Evolutionary conservation across 2,888 invertebrate species (phyloP).

Genomic region (Acanthosepion esculentum): DNA sequence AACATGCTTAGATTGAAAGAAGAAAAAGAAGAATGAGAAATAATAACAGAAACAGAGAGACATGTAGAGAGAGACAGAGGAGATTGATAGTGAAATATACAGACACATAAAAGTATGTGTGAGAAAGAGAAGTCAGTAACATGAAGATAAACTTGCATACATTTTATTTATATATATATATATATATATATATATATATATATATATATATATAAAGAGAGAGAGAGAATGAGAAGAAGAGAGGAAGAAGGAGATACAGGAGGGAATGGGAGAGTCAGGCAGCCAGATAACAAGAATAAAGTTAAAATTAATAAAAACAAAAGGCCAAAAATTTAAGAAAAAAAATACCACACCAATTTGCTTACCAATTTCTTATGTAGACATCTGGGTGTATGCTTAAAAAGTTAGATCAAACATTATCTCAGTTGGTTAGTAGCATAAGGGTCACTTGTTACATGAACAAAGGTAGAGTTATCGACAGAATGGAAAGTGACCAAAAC

Average conservation of each 20-base stretch:
- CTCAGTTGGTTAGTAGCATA: not conserved
- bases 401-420: conserved; percentile 8
- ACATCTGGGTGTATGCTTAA: conserved; percentile 33
- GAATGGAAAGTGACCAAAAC: conserved; percentile 14
- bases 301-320: not conserved
- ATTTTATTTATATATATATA: too few species aligned
- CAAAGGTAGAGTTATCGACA: not conserved
- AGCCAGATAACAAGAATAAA: not conserved
- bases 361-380: conserved; percentile 33
- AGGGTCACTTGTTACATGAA: conserved; percentile 11
- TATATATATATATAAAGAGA: not conserved
- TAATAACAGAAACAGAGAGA: not conserved
- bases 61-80: not conserved
- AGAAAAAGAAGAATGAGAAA: not conserved
- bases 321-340: not conserved
- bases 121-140: not conserved
- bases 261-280: not conserved
- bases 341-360: conserved; percentile 33
- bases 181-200: too few species aligned
- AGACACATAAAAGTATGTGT: not conserved
- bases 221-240: too few species aligned
- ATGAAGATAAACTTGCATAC: not conserved
- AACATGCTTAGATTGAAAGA: not conserved
- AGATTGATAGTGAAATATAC: not conserved
- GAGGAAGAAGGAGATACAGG: not conserved